Conservation (phyloP, 2,113 vertebrate species). For the Coturnix japonica region DNA sequence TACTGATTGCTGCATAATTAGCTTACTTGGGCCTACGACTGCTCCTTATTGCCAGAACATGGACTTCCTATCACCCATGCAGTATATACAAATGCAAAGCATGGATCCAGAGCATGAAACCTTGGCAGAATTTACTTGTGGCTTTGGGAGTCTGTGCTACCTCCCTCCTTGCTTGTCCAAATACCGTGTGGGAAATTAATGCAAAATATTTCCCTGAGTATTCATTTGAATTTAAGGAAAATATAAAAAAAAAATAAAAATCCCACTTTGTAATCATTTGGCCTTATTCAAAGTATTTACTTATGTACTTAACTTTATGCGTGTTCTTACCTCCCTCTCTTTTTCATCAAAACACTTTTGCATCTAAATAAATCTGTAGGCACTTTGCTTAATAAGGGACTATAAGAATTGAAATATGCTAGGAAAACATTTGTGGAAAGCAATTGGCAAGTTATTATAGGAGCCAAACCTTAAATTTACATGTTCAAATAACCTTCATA, state of each 20-base stretch:
- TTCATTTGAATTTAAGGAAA: neutral
- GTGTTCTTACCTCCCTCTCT: neutral
- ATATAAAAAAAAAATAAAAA: neutral
- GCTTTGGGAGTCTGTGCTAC: neutral
- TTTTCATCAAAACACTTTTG: neutral
- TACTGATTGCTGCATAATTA: neutral
- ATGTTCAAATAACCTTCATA: neutral
- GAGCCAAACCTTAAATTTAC: neutral
- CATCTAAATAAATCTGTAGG: neutral
- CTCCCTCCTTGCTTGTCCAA: neutral
- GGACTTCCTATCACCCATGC: neutral
- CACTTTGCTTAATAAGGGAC: neutral
- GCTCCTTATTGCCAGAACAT: neutral
- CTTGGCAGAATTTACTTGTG: neutral
- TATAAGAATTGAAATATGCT: neutral
- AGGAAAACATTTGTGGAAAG: neutral
- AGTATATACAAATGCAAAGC: rapidly evolving
- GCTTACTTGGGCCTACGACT: neutral
- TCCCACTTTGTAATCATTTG: neutral
- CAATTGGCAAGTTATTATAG: neutral
- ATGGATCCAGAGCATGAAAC: neutral
- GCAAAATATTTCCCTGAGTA: neutral
- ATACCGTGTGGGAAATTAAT: neutral
- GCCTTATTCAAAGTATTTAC: neutral
- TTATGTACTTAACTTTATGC: neutral